Base-by-base conservation (phyloP, 2,888 invertebrate genomes). In the Autographa gamma region DNA sequence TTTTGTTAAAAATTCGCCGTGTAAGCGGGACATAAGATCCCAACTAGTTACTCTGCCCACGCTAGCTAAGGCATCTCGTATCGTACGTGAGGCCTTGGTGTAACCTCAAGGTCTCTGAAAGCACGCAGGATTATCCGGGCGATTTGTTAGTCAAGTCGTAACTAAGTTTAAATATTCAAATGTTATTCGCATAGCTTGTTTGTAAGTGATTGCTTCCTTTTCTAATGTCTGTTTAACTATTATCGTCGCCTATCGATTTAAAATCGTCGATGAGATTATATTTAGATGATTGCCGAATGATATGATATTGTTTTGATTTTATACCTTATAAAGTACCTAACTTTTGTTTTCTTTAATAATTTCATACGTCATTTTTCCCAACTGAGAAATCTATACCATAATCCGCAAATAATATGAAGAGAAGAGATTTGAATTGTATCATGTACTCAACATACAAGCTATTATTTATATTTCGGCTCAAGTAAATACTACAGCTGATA, bases 101-200 rank as follows among this genome's bases (percentile, higher is more conserved):
- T 83, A 54, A 72, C 61, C 81, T 86, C 93, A 93, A 93, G 93
- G 93, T 88, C 90, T 84, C 86, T 72, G 82, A 87, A 89, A 89
- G 91, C 93, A 92, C 91, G 93, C 91, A 86, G 89, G 90, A 91
- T 92, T 81, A 92, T 89, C 89, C 88, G 81, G 82, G 71, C 83
- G 80, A 90, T 89, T 90, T 90, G 89, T 90, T 90, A 92, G 90
- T 86, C 89, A 79, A 58, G 77, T 80, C 81, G 80, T 77, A 78
- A 77, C 76, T 85, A 76, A 85, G 76, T 82, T 73, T 67, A 65
- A 81, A 73, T 80, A 79, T 79, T 84, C 60, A 82, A 79, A 82
- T 84, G 65, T 60, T 73, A 81, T 81, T 81, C 70, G 61, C 59
- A 61, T 63, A 56, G 68, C 48, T 69, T 67, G 67, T 54, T 69